Percentiles rank a stretch among this genome's conserved stretches.
Evolutionary conservation across 2,797 vertebrate species (phyloP).

Genomic region (Esox lucius): DNA sequence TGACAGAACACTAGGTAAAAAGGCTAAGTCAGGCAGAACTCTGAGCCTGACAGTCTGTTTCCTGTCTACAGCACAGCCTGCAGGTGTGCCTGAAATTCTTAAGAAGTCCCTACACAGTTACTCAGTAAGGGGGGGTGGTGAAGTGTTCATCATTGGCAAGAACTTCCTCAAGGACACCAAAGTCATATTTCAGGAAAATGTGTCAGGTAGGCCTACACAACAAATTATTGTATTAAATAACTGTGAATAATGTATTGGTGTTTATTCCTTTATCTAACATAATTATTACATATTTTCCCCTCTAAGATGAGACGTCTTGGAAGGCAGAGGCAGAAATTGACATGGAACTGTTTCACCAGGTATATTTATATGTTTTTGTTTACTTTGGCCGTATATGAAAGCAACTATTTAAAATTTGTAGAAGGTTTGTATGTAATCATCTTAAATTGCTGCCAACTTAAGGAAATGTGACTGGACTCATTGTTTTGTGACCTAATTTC

Average conservation of each 20-base stretch:
- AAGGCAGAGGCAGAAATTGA: constrained; percentile 98
- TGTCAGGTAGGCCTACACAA: constrained; percentile 79
- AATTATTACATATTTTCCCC: neutral
- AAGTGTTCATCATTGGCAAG: constrained; percentile 98
- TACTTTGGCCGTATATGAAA: constrained; percentile 37
- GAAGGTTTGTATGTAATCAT: constrained; percentile 63
- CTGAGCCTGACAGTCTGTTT: neutral
- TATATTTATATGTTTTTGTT: constrained; percentile 58
- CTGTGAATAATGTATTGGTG: constrained; percentile 3
- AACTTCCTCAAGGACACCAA: constrained; percentile 99
- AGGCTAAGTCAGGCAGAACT: neutral
- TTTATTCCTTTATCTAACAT: neutral
- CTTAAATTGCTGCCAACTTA: constrained; percentile 59
- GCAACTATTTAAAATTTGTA: constrained; percentile 48
- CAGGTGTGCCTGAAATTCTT: constrained; percentile 96
- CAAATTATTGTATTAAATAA: neutral
- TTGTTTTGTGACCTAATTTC: constrained; percentile 70
- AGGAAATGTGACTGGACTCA: constrained; percentile 62
- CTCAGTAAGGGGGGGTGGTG: constrained; percentile 91
- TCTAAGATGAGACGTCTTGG: constrained; percentile 94
- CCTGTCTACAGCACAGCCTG: constrained; percentile 86
- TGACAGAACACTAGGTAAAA: neutral
- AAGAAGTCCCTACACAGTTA: constrained; percentile 97
- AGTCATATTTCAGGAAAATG: constrained; percentile 96
- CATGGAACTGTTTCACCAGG: constrained; percentile 99